Evolutionary conservation across 2,797 vertebrate species (phyloP).

Genomic region (Erithacus rubecula): DNA sequence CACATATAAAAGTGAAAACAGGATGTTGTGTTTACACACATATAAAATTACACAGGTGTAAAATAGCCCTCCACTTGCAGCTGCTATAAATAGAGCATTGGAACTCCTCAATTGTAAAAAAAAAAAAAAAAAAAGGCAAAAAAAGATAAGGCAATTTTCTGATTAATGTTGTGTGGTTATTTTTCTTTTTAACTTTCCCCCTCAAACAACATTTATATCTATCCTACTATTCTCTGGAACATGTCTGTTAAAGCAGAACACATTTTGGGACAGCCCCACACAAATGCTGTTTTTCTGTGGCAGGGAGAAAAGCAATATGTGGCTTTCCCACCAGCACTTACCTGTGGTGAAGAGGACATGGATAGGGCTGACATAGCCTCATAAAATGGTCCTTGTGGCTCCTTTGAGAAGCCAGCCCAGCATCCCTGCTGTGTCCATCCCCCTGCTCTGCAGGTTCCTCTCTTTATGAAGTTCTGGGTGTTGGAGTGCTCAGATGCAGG

Average conservation of each 20-base stretch:
- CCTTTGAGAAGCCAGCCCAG: neutral
- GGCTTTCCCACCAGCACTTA: neutral
- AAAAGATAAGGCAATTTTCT: neutral
- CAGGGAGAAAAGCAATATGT: neutral
- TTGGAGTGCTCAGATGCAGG: neutral
- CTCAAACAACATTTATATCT: neutral
- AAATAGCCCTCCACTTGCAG: neutral
- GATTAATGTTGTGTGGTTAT: neutral
- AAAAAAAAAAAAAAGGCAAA: neutral
- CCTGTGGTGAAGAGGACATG: neutral
- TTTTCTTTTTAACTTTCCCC: neutral
- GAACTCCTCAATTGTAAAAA: neutral
- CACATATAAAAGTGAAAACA: neutral
- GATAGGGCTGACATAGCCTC: neutral
- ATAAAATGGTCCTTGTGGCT: neutral
- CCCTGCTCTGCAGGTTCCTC: neutral
- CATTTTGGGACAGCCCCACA: neutral
- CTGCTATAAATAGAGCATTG: neutral
- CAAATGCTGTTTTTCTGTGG: neutral
- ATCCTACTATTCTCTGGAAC: neutral
- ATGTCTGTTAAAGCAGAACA: neutral
- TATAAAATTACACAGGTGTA: rapidly evolving
- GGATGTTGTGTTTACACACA: too few species aligned
- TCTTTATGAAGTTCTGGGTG: neutral
- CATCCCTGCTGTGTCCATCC: neutral